Evolutionary conservation across 2,888 invertebrate species (phyloP).

Genomic region (Nebria brevicollis): DNA sequence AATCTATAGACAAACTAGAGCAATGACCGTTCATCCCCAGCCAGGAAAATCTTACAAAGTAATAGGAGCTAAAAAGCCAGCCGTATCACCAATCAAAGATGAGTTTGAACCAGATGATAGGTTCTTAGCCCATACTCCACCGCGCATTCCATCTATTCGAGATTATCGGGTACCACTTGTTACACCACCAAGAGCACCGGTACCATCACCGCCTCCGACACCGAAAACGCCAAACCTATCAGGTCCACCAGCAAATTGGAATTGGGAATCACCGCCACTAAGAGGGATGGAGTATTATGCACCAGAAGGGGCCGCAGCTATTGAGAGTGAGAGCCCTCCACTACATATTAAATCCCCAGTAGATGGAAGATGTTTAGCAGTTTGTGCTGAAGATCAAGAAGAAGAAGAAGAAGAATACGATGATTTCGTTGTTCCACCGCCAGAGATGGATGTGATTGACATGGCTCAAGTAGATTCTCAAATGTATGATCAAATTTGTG

Average conservation of each 20-base stretch:
- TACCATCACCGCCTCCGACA: background rate
- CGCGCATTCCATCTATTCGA: background rate
- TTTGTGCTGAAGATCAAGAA: background rate
- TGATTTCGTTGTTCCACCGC: background rate
- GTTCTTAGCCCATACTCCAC: background rate
- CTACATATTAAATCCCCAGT: background rate
- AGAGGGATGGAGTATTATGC: background rate
- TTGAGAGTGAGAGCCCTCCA: background rate
- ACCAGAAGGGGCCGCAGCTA: background rate
- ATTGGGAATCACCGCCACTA: background rate
- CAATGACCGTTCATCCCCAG: background rate
- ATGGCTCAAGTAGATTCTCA: background rate
- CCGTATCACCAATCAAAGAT: background rate
- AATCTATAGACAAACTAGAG: background rate
- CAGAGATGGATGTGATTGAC: background rate
- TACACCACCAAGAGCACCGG: background rate
- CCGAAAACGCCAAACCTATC: background rate
- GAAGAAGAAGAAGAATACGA: background rate
- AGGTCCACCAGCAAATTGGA: background rate
- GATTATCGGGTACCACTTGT: background rate
- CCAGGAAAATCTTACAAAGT: conserved; percentile 4
- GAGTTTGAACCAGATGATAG: background rate
- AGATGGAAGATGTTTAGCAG: background rate
- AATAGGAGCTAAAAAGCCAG: background rate
- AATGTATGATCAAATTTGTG: background rate